Base-by-base conservation (phyloP, 1,140 invertebrate genomes). In the Diorhabda carinulata region DNA sequence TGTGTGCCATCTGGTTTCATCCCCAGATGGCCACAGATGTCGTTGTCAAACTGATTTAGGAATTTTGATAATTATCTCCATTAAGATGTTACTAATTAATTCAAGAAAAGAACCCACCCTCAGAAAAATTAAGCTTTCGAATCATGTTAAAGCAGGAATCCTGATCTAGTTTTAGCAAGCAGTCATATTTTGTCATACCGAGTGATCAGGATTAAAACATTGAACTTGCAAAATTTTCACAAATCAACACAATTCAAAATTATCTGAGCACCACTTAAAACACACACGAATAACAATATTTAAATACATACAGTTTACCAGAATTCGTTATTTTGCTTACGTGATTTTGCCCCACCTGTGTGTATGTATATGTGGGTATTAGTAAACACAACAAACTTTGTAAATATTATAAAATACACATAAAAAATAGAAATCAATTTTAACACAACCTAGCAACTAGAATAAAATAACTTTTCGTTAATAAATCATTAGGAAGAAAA, bases 271-370 rank as follows among this genome's bases (percentile, higher is more conserved):
- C 79, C 79, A 81, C 78, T 80, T 79, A 80, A 74, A 76, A 79
- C 78, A 81, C 78, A 81, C 78, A 81, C 77, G 78, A 79, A 80
- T 80, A 79, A 81, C 79, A 81, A 79, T 80, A 77, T 76, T 79
- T 73, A 79, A 76, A 81, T 80, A 81, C 80, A 81, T 81, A 81
- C 80, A 81, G 79, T 79, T 77, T 79, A 81, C 80, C 80, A 80
- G 77, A 79, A 80, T 77, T 79, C 74, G 77, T 80, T 80, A 78
- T 76, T 79, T 81, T 80, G 80, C 80, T 81, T 81, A 81, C 80
- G 79, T 81, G 80, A 81, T 79, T 81, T 78, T 81, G 80, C 79
- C 80, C 80, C 80, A 81, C 80, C 80, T 81, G 79, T 79, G 79
- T 80, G 77, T 80, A 80, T 78, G 78, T 80, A 80, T 80, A 80